phyloP scores from a whole-genome alignment of 2,888 invertebrate genomes.

The Adelphocoris suturalis region DNA sequence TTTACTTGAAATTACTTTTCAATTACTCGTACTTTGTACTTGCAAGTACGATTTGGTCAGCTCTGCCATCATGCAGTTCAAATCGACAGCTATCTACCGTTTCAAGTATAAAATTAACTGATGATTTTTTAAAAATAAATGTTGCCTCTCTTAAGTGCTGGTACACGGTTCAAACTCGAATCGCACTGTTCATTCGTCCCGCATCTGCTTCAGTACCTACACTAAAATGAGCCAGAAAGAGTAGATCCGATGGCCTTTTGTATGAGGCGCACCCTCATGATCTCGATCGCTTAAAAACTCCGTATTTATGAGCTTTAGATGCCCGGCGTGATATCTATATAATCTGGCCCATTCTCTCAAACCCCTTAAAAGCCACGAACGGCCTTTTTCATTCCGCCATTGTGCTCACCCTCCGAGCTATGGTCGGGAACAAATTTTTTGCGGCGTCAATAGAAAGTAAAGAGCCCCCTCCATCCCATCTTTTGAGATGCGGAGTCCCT shows the following conservation, averaged over 20 bases:
- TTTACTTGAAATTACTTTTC: too few relatives aligned
- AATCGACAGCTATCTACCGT: too few relatives aligned
- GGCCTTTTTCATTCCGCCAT: neutral
- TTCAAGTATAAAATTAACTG: too few relatives aligned
- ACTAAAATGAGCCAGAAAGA: too few relatives aligned
- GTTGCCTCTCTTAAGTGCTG: too few relatives aligned
- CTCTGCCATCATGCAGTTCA: too few relatives aligned
- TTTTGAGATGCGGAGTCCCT: neutral
- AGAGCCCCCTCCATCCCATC: neutral
- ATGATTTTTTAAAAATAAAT: too few relatives aligned
- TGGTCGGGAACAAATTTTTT: neutral
- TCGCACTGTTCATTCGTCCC: too few relatives aligned
- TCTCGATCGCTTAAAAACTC: neutral
- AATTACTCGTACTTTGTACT: too few relatives aligned
- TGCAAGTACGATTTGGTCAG: too few relatives aligned
- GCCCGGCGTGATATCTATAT: neutral
- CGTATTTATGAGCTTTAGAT: constrained; percentile 2
- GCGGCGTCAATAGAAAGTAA: neutral
- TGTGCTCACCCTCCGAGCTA: neutral
- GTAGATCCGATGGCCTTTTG: neutral
- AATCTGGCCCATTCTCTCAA: constrained; percentile 1
- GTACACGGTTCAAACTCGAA: too few relatives aligned
- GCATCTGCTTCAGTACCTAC: too few relatives aligned
- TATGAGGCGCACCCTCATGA: neutral
- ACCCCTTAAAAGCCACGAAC: neutral